Conservation (phyloP, 2,113 vertebrate genomes). For the Cryptomyrus ogoouensis region DNA sequence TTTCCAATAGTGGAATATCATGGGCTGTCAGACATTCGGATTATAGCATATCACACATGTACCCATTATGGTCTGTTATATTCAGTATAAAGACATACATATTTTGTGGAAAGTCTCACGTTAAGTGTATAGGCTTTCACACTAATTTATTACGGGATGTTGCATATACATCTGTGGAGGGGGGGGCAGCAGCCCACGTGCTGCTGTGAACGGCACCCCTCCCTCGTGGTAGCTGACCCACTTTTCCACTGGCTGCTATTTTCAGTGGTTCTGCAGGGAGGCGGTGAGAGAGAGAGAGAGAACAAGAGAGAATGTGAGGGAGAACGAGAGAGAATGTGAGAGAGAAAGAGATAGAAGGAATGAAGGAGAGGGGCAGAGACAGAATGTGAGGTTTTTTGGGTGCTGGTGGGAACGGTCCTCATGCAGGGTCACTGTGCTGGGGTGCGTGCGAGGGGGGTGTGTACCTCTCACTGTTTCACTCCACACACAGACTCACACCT, state of each 20-base stretch:
- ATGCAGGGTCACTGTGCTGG: background rate
- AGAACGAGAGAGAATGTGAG: slow-evolving; percentile 11
- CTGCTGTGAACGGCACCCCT: background rate
- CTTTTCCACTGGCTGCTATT: slow-evolving; percentile 62
- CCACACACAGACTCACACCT: background rate
- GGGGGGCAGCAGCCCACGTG: slow-evolving; percentile 3
- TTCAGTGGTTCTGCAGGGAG: slow-evolving; percentile 57
- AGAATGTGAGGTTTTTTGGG: background rate
- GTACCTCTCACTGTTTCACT: background rate
- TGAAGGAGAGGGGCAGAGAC: slow-evolving; percentile 3
- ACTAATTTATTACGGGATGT: background rate
- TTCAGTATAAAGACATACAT: background rate
- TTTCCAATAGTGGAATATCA: background rate
- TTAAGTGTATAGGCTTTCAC: background rate
- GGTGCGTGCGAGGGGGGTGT: background rate
- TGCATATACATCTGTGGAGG: background rate
- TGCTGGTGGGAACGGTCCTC: background rate
- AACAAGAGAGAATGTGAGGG: slow-evolving; percentile 6
- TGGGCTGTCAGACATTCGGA: background rate
- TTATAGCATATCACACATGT: background rate
- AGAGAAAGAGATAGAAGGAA: background rate
- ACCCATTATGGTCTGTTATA: background rate
- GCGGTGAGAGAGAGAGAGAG: slow-evolving; percentile 20
- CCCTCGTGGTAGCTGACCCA: slow-evolving; percentile 55
- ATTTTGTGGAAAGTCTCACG: background rate